Conservation (phyloP, 2,888 invertebrate species). For the Cerastoderma edule region DNA sequence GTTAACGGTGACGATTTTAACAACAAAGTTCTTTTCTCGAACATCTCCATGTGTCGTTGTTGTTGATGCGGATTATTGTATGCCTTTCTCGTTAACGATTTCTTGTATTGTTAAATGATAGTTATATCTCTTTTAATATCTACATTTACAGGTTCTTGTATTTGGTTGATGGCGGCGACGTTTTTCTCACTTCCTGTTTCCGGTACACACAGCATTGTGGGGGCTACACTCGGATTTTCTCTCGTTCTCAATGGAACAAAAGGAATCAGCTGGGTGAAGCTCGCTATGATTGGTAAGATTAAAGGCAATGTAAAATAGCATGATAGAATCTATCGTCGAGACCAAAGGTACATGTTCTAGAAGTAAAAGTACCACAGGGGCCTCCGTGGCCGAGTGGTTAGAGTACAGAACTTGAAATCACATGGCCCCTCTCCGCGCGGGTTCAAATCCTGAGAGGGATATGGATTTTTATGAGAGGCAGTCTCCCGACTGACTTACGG, state of each 20-base stretch:
- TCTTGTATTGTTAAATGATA: background rate
- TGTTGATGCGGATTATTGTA: too few species aligned
- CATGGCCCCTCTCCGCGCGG: too few species aligned
- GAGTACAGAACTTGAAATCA: background rate
- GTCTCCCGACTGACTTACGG: too few species aligned
- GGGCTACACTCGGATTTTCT: constrained; percentile 98
- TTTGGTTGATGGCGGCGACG: constrained; percentile 97
- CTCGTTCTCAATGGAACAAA: constrained; percentile 94
- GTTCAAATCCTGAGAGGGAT: too few species aligned
- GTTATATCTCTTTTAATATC: background rate
- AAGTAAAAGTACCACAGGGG: background rate
- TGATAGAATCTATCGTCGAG: background rate
- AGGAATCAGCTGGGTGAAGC: constrained; percentile 93
- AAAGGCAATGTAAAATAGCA: background rate
- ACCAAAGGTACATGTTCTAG: background rate
- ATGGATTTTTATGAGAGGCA: too few species aligned
- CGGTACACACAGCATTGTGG: constrained; percentile 99
- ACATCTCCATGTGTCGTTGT: too few species aligned
- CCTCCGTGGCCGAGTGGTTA: background rate
- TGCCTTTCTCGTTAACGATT: too few species aligned
- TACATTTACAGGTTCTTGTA: constrained; percentile 90
- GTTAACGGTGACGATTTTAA: too few species aligned
- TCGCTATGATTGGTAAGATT: constrained; percentile 88
- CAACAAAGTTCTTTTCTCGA: too few species aligned
- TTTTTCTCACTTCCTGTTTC: constrained; percentile 98